Evolutionary conservation across 1,140 invertebrate species (phyloP).

Genomic region (Acyrthosiphon pisum): DNA sequence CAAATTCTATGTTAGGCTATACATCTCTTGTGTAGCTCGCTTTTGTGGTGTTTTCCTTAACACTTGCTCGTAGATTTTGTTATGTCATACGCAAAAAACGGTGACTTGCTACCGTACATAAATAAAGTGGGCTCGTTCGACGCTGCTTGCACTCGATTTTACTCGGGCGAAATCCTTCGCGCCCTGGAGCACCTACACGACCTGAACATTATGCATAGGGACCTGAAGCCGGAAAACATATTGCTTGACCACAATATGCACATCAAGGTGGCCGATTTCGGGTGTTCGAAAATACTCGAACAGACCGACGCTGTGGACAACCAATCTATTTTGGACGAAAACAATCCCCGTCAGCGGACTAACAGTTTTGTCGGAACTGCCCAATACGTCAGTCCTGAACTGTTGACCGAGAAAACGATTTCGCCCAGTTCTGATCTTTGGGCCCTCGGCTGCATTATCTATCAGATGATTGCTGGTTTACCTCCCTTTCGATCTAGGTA

Average conservation of each 20-base stretch:
- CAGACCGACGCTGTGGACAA: slow-evolving; percentile 60
- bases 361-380: slow-evolving; percentile 99
- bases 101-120: slow-evolving; percentile 91
- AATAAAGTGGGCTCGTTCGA: slow-evolving; percentile 91
- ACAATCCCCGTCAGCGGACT: slow-evolving; percentile 66
- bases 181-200: slow-evolving; percentile 93
- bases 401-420: slow-evolving; percentile 82
- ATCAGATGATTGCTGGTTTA: slow-evolving; percentile 93
- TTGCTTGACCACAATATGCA: slow-evolving; percentile 94
- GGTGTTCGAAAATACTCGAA: slow-evolving; percentile 84
- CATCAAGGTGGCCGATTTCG: slow-evolving; percentile 96
- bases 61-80: slow-evolving; percentile 79
- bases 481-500: slow-evolving; percentile 87
- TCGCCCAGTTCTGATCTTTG: slow-evolving; percentile 91
- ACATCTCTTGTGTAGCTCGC: not conserved
- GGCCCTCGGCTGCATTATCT: slow-evolving; percentile 97
- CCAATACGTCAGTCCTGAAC: slow-evolving; percentile 97
- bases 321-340: slow-evolving; percentile 61
- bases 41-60: slow-evolving; percentile 58
- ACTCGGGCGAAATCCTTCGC: slow-evolving; percentile 83
- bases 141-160: slow-evolving; percentile 88
- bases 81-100: slow-evolving; percentile 92
- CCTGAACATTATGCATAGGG: slow-evolving; percentile 87
- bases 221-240: slow-evolving; percentile 91
- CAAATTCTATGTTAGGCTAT: not conserved